A percentile compares a stretch with the other conserved stretches of the same genome.
Evolutionary conservation across 1,140 invertebrate genomes (phyloP).

Genomic region (Carcinoscorpius rotundicauda): DNA sequence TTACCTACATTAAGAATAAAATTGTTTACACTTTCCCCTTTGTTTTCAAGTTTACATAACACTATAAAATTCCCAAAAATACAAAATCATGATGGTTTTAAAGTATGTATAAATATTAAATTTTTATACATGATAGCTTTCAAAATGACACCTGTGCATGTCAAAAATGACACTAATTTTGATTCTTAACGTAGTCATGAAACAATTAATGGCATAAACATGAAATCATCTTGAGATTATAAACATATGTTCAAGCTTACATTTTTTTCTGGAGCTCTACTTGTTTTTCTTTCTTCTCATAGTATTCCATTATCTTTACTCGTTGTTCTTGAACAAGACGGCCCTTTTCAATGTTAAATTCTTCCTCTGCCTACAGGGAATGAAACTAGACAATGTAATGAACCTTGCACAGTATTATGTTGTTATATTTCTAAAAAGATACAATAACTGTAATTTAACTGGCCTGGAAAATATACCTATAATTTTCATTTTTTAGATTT

Average conservation of each 20-base stretch:
- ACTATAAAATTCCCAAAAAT: too few relatives aligned
- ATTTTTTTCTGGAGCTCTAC: slow-evolving; percentile 99
- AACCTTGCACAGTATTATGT: too few relatives aligned
- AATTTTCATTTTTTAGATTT: too few relatives aligned
- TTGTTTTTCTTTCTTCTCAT: slow-evolving; percentile 98
- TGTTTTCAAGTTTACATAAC: too few relatives aligned
- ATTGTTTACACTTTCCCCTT: too few relatives aligned
- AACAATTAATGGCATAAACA: background rate
- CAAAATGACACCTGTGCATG: background rate
- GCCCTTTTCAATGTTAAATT: slow-evolving; percentile 99
- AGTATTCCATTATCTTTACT: slow-evolving; percentile 98
- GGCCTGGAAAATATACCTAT: too few relatives aligned
- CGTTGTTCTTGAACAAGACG: slow-evolving; percentile 94
- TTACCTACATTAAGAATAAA: too few relatives aligned
- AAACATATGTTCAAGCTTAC: slow-evolving; percentile 40
- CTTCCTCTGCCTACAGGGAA: slow-evolving; percentile 71
- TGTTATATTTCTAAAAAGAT: too few relatives aligned
- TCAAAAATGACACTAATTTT: slow-evolving; percentile 1
- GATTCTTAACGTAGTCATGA: background rate
- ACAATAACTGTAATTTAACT: too few relatives aligned
- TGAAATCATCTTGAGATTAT: background rate
- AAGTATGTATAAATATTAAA: too few relatives aligned
- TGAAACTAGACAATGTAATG: background rate
- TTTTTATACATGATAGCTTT: too few relatives aligned
- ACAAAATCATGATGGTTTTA: too few relatives aligned